Evolutionary conservation across 2,113 vertebrate species (phyloP).

Genomic region (Tiliqua scincoides): DNA sequence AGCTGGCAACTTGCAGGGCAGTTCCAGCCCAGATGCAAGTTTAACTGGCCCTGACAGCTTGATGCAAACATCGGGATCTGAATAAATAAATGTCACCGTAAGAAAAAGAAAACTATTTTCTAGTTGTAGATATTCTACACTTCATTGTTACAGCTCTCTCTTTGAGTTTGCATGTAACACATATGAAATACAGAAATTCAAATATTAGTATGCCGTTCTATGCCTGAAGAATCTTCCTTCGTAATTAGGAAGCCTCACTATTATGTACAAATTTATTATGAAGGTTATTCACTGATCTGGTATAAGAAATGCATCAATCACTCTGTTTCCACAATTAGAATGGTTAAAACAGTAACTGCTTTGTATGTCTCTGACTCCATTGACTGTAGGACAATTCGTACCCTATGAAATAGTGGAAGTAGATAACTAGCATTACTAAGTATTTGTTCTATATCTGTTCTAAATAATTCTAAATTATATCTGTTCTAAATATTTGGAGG

Average conservation of each 20-base stretch:
- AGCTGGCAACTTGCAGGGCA: not conserved
- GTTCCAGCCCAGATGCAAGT: not conserved
- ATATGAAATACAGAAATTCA: not conserved
- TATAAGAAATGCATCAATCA: not conserved
- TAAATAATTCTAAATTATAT: too few relatives aligned
- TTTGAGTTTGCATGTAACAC: not conserved
- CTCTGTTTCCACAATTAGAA: not conserved
- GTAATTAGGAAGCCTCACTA: not conserved
- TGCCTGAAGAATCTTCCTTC: not conserved
- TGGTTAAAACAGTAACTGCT: not conserved
- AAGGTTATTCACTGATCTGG: not conserved
- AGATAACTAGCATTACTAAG: not conserved
- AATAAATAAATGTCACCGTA: not conserved
- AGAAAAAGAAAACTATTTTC: not conserved
- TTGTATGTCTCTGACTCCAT: not conserved
- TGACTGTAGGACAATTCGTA: not conserved
- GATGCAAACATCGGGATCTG: not conserved
- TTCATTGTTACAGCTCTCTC: not conserved
- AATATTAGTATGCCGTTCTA: not conserved
- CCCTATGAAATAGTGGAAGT: not conserved
- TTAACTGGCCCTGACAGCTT: not conserved
- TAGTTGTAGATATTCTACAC: not conserved
- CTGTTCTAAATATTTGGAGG: not conserved
- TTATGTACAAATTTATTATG: not conserved
- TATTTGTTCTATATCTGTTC: not conserved